phyloP scores from a whole-genome alignment of 2,888 invertebrate species.

The Molorchus minor region DNA sequence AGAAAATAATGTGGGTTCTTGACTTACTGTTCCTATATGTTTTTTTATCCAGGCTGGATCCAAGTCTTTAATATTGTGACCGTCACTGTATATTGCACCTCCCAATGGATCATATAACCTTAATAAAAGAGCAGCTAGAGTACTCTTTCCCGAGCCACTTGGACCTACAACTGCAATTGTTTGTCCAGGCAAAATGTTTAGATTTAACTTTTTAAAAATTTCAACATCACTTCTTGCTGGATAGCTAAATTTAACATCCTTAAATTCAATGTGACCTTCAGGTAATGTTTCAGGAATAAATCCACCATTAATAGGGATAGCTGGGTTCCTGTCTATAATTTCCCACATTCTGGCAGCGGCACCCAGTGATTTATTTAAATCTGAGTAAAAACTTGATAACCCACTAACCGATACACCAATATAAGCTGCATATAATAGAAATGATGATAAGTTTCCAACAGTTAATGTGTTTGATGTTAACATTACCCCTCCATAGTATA shows the following conservation, averaged over 20 bases:
- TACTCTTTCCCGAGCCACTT: not conserved
- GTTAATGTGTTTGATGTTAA: constrained; percentile 80
- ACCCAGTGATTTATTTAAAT: constrained; percentile 90
- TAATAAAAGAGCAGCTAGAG: not conserved
- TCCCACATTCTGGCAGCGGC: constrained; percentile 91
- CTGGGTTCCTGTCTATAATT: constrained; percentile 81
- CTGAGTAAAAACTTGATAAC: constrained; percentile 91
- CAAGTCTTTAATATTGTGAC: not conserved
- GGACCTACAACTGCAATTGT: not conserved
- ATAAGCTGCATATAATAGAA: constrained; percentile 93
- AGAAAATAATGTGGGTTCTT: not conserved
- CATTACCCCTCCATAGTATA: constrained; percentile 92
- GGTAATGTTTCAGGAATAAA: constrained; percentile 66
- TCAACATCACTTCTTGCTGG: not conserved
- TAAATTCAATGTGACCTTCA: constrained; percentile 26
- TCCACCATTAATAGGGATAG: constrained; percentile 80
- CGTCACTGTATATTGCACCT: not conserved
- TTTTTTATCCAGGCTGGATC: not conserved
- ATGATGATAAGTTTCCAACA: constrained; percentile 91
- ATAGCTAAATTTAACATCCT: not conserved
- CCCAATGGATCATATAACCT: not conserved
- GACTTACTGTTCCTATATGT: not conserved
- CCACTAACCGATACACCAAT: constrained; percentile 91
- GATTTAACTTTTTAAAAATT: not conserved
- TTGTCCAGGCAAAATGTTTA: not conserved